A percentile compares a stretch with the other conserved stretches of the same genome.
Conservation (phyloP, 2,797 vertebrate species). For the Podarcis lilfordi region DNA sequence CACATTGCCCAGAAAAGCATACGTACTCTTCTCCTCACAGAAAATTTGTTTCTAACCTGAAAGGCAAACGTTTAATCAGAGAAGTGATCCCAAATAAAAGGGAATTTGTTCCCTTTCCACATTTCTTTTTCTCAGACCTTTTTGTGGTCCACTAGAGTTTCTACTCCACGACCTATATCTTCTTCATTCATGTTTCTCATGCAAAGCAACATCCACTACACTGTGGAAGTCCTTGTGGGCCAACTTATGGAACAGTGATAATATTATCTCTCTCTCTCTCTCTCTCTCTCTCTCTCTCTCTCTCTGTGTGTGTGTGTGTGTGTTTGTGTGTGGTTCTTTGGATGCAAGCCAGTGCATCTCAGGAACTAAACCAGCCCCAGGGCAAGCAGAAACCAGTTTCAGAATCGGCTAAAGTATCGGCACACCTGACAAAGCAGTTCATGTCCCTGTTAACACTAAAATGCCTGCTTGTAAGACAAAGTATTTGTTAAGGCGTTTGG, state of each 20-base stretch:
- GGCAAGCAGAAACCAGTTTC: not conserved
- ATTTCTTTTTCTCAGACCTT: not conserved
- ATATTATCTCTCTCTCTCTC: too few species aligned
- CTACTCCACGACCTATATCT: not conserved
- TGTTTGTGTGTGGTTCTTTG: not conserved
- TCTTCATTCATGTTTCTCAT: not conserved
- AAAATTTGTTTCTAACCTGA: not conserved
- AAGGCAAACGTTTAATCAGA: not conserved
- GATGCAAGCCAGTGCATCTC: not conserved
- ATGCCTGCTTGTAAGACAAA: not conserved
- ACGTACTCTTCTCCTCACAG: not conserved
- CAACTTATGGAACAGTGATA: not conserved
- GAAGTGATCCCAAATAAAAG: not conserved
- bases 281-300: too few species aligned
- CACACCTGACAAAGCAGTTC: not conserved
- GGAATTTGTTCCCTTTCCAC: not conserved
- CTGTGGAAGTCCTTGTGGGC: not conserved
- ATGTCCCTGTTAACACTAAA: not conserved
- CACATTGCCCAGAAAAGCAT: not conserved
- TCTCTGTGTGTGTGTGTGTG: too few species aligned
- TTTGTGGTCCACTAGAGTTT: not conserved
- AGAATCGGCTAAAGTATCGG: not conserved
- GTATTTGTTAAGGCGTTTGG: constrained; percentile 13
- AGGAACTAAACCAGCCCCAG: not conserved
- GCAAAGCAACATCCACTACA: not conserved